phyloP scores from a whole-genome alignment of 1,140 invertebrate species.

The Procambarus clarkii region DNA sequence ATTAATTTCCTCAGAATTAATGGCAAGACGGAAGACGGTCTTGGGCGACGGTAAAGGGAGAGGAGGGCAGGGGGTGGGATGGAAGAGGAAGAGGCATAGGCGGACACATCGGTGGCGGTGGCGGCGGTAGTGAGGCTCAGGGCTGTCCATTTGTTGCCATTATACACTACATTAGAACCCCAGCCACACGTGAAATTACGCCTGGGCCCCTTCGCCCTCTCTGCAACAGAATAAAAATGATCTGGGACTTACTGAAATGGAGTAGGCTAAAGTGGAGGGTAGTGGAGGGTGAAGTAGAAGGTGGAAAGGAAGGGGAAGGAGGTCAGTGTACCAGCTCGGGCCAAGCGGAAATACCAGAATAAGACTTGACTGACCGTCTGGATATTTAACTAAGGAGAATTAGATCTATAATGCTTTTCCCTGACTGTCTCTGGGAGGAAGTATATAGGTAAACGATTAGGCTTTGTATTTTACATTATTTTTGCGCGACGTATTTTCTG shows the following conservation, averaged over 20 bases:
- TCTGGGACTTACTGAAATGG: conserved; percentile 61
- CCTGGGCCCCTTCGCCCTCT: conserved; percentile 60
- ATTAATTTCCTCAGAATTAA: conserved; percentile 70
- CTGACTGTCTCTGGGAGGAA: no score
- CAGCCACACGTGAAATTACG: conserved; percentile 70
- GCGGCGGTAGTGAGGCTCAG: conserved; percentile 45
- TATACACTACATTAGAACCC: conserved; percentile 69
- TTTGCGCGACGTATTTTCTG: background rate
- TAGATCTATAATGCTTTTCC: background rate
- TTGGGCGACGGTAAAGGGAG: conserved; percentile 15
- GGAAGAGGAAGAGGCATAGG: conserved; percentile 10
- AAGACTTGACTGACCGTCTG: background rate
- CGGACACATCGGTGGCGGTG: conserved; percentile 37
- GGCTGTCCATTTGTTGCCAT: conserved; percentile 69
- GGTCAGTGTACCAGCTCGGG: background rate
- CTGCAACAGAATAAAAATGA: conserved; percentile 68
- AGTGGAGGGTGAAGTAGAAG: conserved; percentile 29
- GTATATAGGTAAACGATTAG: background rate
- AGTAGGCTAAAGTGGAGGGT: conserved; percentile 49
- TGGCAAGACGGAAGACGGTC: conserved; percentile 65
- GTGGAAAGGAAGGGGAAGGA: background rate
- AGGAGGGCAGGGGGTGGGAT: background rate
- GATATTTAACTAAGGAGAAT: background rate
- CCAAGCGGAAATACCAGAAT: conserved; percentile 6
- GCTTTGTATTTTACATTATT: background rate